Base-by-base conservation (phyloP, 2,888 invertebrate genomes). In the Odiellus spinosus region DNA sequence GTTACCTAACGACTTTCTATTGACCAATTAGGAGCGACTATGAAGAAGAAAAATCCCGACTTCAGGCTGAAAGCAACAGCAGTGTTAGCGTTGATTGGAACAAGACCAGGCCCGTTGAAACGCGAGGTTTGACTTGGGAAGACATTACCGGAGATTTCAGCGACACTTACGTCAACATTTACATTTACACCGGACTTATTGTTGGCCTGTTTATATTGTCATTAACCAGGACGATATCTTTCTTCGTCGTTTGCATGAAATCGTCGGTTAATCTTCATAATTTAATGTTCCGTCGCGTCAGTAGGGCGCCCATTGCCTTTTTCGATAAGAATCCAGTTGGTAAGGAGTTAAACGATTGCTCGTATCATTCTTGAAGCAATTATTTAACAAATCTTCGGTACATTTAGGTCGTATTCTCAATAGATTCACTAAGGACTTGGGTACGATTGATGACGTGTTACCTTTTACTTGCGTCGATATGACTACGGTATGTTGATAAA, bases 351-450 rank as follows among this genome's bases (percentile, higher is more conserved):
- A 6, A 8, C 26, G 26, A 8, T 26, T 26, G 26, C n/a, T n/a
- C n/a, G n/a, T n/a, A n/a, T n/a, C n/a, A n/a, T n/a, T n/a, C n/a
- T n/a, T n/a, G n/a, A n/a, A n/a, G n/a, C n/a, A n/a, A n/a, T n/a
- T n/a, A n/a, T n/a, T n/a, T n/a, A n/a, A n/a, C n/a, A n/a, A n/a
- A n/a, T n/a, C n/a, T n/a, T n/a, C n/a, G n/a, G n/a, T n/a, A 26
- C 26, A 26, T 26, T 26, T 26, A 53, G 54, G 54, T 35, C 44
- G 53, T 45, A 48, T 56, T 45, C 47, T 55, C 43, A 56, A 56
- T 45, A 48, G 56, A 17, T 55, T 53, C 44, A 44, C 53, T 17
- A 55, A 52, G 46, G 56, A 56, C 47, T 36, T 52, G 12, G 55
- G 55, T 6, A 51, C 53, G 39, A 47, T 56, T 35, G 56, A 56